phyloP scores from a whole-genome alignment of 1,140 invertebrate species.

The Drosophila ohnishii region DNA sequence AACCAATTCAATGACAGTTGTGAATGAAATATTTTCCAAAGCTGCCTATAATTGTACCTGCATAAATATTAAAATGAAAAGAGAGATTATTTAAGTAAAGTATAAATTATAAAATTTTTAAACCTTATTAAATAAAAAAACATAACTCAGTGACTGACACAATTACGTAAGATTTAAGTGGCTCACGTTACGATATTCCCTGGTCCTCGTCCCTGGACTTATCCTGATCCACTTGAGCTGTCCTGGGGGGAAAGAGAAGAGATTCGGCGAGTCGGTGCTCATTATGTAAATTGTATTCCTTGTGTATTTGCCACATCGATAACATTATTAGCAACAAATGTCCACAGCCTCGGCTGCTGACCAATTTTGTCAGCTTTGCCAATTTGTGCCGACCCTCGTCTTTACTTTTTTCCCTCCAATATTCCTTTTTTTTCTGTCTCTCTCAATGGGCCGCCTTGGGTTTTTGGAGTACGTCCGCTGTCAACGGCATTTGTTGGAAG shows the following conservation, averaged over 20 bases:
- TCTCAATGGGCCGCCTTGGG: constrained; percentile 52
- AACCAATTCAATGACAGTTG: background rate
- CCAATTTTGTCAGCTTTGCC: constrained; percentile 68
- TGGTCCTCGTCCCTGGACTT: background rate
- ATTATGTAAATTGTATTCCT: constrained; percentile 51
- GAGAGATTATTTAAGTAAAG: no score
- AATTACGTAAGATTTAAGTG: constrained; percentile 22
- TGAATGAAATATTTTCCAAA: background rate
- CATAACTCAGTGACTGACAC: background rate
- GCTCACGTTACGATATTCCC: constrained; percentile 7
- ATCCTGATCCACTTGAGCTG: constrained; percentile 27
- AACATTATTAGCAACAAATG: constrained; percentile 79
- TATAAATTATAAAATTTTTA: background rate
- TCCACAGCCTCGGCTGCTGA: constrained; percentile 33
- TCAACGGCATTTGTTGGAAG: constrained; percentile 77
- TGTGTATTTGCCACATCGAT: constrained; percentile 70
- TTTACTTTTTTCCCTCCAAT: constrained; percentile 29
- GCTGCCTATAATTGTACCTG: no score
- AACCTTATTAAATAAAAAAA: background rate
- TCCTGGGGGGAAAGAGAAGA: background rate
- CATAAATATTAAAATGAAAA: no score
- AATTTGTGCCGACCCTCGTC: constrained; percentile 70
- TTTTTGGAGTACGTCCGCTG: constrained; percentile 66
- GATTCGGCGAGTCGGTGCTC: constrained; percentile 6
- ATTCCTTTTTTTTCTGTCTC: constrained; percentile 10